phyloP scores from a whole-genome alignment of 2,113 vertebrate genomes.

The Varanus komodoensis region DNA sequence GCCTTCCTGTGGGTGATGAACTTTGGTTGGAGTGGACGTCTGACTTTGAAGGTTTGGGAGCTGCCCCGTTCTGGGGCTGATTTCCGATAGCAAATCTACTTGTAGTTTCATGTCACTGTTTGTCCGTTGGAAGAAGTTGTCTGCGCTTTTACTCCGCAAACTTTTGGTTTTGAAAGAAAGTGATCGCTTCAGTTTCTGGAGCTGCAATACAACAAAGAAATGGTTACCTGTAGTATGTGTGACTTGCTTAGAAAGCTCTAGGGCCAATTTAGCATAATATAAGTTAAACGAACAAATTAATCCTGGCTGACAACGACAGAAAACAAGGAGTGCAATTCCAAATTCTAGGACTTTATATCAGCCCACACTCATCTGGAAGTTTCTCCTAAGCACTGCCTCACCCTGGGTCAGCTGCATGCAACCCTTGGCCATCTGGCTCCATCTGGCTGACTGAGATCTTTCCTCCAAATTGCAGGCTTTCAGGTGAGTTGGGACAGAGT shows the following conservation, averaged over 20 bases:
- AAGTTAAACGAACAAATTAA: no score
- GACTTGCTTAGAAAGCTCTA: no score
- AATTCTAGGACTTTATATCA: background rate
- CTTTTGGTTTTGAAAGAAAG: slow-evolving; percentile 99
- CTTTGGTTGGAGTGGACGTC: slow-evolving; percentile 82
- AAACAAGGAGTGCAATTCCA: background rate
- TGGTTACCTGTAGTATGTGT: slow-evolving; percentile 1
- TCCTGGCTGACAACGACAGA: background rate
- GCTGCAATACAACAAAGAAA: slow-evolving; percentile 79
- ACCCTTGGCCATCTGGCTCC: background rate
- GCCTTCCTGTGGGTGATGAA: slow-evolving; percentile 80
- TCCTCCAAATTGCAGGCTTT: background rate
- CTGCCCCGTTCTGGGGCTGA: slow-evolving; percentile 87
- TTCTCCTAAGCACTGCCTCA: background rate
- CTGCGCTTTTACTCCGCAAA: slow-evolving; percentile 96
- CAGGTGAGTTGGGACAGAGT: background rate
- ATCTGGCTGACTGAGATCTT: background rate
- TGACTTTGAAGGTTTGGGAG: slow-evolving; percentile 82
- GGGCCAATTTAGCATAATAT: no score
- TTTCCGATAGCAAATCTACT: slow-evolving; percentile 83
- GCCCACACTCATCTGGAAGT: background rate
- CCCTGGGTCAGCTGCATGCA: background rate
- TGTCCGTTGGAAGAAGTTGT: slow-evolving; percentile 94
- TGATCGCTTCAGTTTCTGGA: slow-evolving; percentile 95
- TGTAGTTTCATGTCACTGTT: slow-evolving; percentile 86